Evolutionary conservation across 1,140 invertebrate species (phyloP), one percentile per base, ranked within the genome.

Genomic region (Drosophila leontia): DNA sequence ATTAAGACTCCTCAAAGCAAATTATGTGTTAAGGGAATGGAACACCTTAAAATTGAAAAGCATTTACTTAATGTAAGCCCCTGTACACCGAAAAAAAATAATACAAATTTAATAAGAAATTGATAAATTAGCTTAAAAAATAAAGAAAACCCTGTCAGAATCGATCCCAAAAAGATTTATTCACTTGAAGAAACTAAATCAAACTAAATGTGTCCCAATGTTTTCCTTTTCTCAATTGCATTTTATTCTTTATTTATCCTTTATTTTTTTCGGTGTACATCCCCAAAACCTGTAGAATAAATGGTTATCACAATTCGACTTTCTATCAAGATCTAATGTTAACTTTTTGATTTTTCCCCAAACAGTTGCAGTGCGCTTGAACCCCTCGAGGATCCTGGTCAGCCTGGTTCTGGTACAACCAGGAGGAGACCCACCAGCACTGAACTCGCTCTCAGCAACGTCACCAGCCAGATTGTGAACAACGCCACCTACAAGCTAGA

Each of bases 391-490:
- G 63, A 71, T 23, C 29, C 35, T 26, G 34, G n/a, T 19, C 75
- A 59, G 26, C 13, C 63, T 23, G 59, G 65, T 29, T 8, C 63
- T 34, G 59, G 69, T n/a, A 80, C 55, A 32, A 57, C 60, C 39
- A 65, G 71, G 34, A 85, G 78, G 44, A 64, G 78, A 4, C 59
- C 74, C 34, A 81, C 67, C 50, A 88, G 67, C 58, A 88, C 85
- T 9, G 85, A 88, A n/a, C 78, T 88, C 19, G 85, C 85, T 0
- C 64, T 88, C 11, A 88, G 85, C 64, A 82, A 62, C 37, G 85
- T 88, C 45, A 88, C 85, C 65, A 88, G 82, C 19, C 85, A 88
- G 71, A 88, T 88, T 65, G 85, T 88, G 0, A 88, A 88, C 44
- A 88, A 88, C 48, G 71, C 50, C 62, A 82, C 85, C 47, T 88